Conservation (phyloP, 1,140 invertebrate genomes). For the Lasioglossum albipes region DNA sequence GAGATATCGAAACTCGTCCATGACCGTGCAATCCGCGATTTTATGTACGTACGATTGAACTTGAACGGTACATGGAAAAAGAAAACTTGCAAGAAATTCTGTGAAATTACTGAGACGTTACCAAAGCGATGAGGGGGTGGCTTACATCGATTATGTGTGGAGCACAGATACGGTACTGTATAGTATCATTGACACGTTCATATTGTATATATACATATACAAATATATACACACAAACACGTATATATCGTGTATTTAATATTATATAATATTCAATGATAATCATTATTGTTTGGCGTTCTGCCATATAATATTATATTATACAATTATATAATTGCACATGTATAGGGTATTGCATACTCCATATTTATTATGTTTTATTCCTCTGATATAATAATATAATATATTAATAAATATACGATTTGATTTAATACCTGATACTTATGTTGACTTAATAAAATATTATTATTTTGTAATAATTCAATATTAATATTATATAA, state of each 20-base stretch:
- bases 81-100: conserved; percentile 44
- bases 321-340: too few relatives aligned
- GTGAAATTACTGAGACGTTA: conserved; percentile 74
- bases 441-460: too few relatives aligned
- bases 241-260: conserved; percentile 44
- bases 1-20: conserved; percentile 3
- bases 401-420: too few relatives aligned
- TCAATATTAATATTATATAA: too few relatives aligned
- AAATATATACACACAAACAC: conserved; percentile 23
- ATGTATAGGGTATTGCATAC: too few relatives aligned
- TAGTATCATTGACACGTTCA: conserved; percentile 72
- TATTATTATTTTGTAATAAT: too few relatives aligned
- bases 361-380: too few relatives aligned
- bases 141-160: conserved; percentile 79
- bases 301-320: too few relatives aligned
- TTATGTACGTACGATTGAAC: background rate
- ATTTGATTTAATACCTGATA: too few relatives aligned
- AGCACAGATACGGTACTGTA: conserved; percentile 76
- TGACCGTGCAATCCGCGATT: conserved; percentile 1
- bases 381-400: too few relatives aligned
- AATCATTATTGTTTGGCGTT: too few relatives aligned
- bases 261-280: background rate
- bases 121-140: conserved; percentile 78
- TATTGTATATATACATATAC: conserved; percentile 57
- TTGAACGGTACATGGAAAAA: conserved; percentile 11